Conservation (phyloP, 1,140 invertebrate genomes). For the Diorhabda sublineata region DNA sequence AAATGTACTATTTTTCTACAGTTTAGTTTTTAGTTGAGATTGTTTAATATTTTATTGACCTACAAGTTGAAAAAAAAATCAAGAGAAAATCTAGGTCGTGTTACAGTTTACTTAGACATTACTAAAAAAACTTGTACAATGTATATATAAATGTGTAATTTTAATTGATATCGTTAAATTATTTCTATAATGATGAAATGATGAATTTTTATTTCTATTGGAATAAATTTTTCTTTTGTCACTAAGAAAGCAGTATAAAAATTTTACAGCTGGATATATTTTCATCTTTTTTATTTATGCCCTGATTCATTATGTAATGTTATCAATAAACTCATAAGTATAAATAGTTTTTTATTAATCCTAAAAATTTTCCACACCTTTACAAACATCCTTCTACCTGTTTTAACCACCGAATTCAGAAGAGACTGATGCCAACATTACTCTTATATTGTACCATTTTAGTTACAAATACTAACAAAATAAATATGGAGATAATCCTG, state of each 20-base stretch:
- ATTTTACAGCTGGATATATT: slow-evolving; percentile 16
- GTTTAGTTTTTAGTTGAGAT: slow-evolving; percentile 18
- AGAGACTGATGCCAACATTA: too few relatives aligned
- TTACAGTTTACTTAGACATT: slow-evolving; percentile 8
- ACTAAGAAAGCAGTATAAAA: slow-evolving; percentile 17
- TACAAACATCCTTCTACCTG: too few relatives aligned
- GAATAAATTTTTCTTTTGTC: slow-evolving; percentile 20
- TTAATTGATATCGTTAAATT: slow-evolving; percentile 22
- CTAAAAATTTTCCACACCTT: too few relatives aligned
- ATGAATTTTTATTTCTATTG: slow-evolving; percentile 16
- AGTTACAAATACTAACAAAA: too few relatives aligned
- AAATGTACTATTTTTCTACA: slow-evolving; percentile 18
- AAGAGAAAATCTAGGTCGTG: background rate
- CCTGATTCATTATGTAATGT: slow-evolving; percentile 21
- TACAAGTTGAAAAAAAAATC: background rate
- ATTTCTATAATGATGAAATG: slow-evolving; percentile 18
- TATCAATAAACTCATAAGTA: background rate
- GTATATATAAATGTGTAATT: slow-evolving; percentile 22
- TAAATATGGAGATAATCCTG: too few relatives aligned
- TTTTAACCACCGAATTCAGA: too few relatives aligned
- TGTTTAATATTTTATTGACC: slow-evolving; percentile 8
- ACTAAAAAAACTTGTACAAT: slow-evolving; percentile 22
- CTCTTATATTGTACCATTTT: too few relatives aligned
- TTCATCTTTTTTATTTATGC: slow-evolving; percentile 18
- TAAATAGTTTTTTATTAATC: too few relatives aligned